Conservation (phyloP, 2,797 vertebrate species). For the Hybognathus amarus region DNA sequence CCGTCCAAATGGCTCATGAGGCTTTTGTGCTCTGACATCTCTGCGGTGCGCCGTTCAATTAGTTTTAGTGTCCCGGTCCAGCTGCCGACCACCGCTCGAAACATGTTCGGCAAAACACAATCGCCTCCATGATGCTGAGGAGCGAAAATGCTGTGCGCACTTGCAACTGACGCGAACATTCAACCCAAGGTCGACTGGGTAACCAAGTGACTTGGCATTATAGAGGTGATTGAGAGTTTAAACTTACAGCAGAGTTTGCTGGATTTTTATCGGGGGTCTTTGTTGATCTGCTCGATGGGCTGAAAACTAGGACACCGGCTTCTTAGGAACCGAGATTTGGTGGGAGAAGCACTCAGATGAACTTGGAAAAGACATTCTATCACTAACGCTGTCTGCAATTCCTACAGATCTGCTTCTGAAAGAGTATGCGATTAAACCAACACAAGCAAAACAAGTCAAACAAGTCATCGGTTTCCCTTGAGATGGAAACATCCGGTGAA, state of each 20-base stretch:
- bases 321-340: slow-evolving; percentile 4
- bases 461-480: neutral
- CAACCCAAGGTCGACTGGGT: slow-evolving; percentile 25
- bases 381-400: slow-evolving; percentile 3
- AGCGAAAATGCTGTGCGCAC: slow-evolving; percentile 11
- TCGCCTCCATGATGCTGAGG: slow-evolving; percentile 1
- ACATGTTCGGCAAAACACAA: slow-evolving; percentile 51
- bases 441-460: slow-evolving; percentile 24
- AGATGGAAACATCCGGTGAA: slow-evolving; percentile 15
- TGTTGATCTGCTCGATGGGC: slow-evolving; percentile 10
- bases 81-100: slow-evolving; percentile 49
- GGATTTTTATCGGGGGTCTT: slow-evolving; percentile 36
- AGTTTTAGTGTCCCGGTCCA: slow-evolving; percentile 60
- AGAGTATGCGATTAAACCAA: slow-evolving; percentile 25
- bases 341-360: neutral
- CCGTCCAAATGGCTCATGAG: slow-evolving; percentile 70
- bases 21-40: slow-evolving; percentile 67
- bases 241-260: slow-evolving; percentile 34
- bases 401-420: slow-evolving; percentile 28
- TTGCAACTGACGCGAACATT: neutral
- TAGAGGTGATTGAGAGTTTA: slow-evolving; percentile 30
- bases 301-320: slow-evolving; percentile 28
- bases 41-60: slow-evolving; percentile 64
- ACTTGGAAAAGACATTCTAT: slow-evolving; percentile 9
- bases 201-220: slow-evolving; percentile 30